A percentile compares a stretch with the other conserved stretches of the same genome.
phyloP scores from a whole-genome alignment of 1,140 invertebrate species.

The Drosophila sturtevanti region DNA sequence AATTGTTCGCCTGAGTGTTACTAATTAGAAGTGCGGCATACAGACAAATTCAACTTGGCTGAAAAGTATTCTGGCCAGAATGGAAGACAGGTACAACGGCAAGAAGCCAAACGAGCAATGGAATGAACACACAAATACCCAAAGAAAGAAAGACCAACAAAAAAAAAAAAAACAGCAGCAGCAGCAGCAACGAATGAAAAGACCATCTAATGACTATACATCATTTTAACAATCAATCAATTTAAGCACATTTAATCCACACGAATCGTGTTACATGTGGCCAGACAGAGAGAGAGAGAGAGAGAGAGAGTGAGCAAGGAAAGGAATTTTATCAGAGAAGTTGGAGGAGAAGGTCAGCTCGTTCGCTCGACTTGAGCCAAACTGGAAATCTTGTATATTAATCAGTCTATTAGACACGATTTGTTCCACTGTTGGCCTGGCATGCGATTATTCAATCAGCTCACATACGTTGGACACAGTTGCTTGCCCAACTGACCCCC shows the following conservation, averaged over 20 bases:
- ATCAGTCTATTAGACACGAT: slow-evolving; percentile 79
- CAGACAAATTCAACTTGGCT: slow-evolving; percentile 7
- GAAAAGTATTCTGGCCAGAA: neutral
- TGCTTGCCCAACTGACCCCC: slow-evolving; percentile 47
- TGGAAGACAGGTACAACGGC: slow-evolving; percentile 8
- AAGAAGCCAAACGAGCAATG: slow-evolving; percentile 13
- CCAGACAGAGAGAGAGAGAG: slow-evolving; percentile 10
- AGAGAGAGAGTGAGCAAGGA: neutral
- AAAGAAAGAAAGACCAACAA: slow-evolving; percentile 13
- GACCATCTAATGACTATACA: slow-evolving; percentile 72
- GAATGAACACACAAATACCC: slow-evolving; percentile 14
- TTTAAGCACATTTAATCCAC: slow-evolving; percentile 76
- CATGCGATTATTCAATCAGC: slow-evolving; percentile 74
- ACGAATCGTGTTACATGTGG: slow-evolving; percentile 74
- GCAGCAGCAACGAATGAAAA: slow-evolving; percentile 37
- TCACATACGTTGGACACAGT: slow-evolving; percentile 39
- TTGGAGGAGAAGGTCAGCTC: slow-evolving; percentile 31
- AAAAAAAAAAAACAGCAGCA: slow-evolving; percentile 30
- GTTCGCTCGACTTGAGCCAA: slow-evolving; percentile 57
- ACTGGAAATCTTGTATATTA: slow-evolving; percentile 77
- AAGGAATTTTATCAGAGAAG: neutral
- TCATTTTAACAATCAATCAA: slow-evolving; percentile 80
- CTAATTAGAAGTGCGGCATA: slow-evolving; percentile 61
- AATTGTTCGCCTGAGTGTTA: slow-evolving; percentile 67
- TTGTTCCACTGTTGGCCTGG: slow-evolving; percentile 64